Percentiles rank a stretch among this genome's conserved stretches.
phyloP scores from a whole-genome alignment of 1,140 invertebrate species.

The Bradynema listronoti region DNA sequence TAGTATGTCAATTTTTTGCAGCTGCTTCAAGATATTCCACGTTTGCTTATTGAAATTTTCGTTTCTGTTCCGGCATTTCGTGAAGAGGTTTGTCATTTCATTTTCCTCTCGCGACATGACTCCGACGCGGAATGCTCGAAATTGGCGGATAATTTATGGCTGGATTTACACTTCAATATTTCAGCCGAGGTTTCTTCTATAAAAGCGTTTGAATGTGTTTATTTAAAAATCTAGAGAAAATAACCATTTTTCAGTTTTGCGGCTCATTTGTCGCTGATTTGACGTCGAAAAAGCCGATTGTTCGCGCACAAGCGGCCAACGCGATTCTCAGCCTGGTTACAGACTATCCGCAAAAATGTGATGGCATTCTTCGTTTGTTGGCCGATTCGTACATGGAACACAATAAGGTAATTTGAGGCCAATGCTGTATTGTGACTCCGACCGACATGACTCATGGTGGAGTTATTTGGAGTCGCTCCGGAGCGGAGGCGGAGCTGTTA shows the following conservation, averaged over 20 bases:
- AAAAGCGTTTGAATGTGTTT: not conserved
- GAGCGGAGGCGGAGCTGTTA: too few relatives aligned
- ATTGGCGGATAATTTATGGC: slow-evolving; percentile 51
- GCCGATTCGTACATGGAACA: slow-evolving; percentile 73
- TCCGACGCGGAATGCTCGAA: slow-evolving; percentile 51
- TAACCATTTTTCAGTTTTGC: slow-evolving; percentile 15
- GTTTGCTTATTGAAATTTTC: slow-evolving; percentile 3
- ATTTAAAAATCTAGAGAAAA: not conserved
- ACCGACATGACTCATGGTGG: too few relatives aligned
- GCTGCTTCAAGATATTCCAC: slow-evolving; percentile 4
- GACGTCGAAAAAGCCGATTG: not conserved
- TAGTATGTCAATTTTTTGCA: not conserved
- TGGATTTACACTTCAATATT: slow-evolving; percentile 20
- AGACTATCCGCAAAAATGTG: slow-evolving; percentile 23
- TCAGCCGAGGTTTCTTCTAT: slow-evolving; percentile 7
- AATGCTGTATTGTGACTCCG: too few relatives aligned
- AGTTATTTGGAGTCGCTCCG: too few relatives aligned
- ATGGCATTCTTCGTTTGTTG: slow-evolving; percentile 61
- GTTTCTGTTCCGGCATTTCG: slow-evolving; percentile 63
- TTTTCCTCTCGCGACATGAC: slow-evolving; percentile 59
- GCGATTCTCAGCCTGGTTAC: slow-evolving; percentile 11
- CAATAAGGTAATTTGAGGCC: slow-evolving; percentile 63
- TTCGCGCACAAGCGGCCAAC: slow-evolving; percentile 14
- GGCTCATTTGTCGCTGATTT: slow-evolving; percentile 11
- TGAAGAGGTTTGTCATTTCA: slow-evolving; percentile 63